phyloP scores from a whole-genome alignment of 2,797 vertebrate species.

The Acrossocheilus fasciatus region DNA sequence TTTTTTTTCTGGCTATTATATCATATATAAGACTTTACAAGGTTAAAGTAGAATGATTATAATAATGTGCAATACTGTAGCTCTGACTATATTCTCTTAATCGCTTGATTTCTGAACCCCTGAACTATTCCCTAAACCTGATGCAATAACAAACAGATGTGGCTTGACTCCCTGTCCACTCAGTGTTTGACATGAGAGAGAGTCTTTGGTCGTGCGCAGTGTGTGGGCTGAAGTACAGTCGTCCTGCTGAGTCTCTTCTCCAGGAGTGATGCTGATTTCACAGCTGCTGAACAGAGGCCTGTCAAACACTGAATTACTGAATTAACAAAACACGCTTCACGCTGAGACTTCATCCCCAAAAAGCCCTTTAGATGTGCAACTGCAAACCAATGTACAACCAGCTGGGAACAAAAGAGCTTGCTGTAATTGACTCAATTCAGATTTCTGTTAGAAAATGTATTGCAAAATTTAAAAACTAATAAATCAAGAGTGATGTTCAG shows the following conservation, averaged over 20 bases:
- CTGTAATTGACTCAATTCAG: neutral
- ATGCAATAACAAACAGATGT: neutral
- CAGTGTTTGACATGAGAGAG: neutral
- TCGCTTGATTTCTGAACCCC: no score
- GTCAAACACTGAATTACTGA: conserved; percentile 1
- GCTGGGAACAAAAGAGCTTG: neutral
- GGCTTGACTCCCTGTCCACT: neutral
- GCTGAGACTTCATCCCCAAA: neutral
- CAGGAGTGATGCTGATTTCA: neutral
- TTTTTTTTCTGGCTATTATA: no score
- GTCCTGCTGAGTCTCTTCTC: conserved; percentile 3
- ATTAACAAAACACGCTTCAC: conserved; percentile 10
- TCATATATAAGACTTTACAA: no score
- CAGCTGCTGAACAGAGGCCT: neutral
- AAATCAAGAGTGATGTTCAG: neutral
- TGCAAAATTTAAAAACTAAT: neutral
- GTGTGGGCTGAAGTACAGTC: no score
- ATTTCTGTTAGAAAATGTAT: neutral
- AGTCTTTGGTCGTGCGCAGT: neutral
- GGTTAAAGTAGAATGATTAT: no score
- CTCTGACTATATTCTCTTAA: no score
- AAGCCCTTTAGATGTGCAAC: neutral
- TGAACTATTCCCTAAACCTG: no score
- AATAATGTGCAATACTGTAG: no score
- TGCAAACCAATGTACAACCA: neutral